phyloP scores from a whole-genome alignment of 1,140 invertebrate genomes.

The Eriocheir sinensis region DNA sequence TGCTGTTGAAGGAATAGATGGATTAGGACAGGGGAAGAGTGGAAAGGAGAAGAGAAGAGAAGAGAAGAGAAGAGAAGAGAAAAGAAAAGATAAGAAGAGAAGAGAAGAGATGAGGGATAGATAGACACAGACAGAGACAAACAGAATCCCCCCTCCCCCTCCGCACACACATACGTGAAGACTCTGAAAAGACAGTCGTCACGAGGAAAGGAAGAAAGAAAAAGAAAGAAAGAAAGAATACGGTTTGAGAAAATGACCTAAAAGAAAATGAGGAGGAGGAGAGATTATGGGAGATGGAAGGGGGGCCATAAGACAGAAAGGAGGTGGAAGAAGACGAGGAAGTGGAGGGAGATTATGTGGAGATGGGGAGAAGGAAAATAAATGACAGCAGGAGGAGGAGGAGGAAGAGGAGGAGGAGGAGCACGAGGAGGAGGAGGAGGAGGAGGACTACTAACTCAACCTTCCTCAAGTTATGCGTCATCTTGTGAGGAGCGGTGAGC shows the following conservation, averaged over 20 bases:
- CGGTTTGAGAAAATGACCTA: no score
- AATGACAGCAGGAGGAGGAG: background rate
- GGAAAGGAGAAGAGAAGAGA: background rate
- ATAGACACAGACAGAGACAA: background rate
- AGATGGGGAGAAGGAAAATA: background rate
- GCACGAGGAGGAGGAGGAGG: constrained; percentile 27
- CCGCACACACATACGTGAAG: no score
- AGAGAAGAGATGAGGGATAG: background rate
- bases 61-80: background rate
- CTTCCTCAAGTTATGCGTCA: constrained; percentile 26
- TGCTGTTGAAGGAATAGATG: background rate
- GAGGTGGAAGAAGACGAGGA: constrained; percentile 19
- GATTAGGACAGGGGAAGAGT: background rate
- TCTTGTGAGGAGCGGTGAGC: background rate
- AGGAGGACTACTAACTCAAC: background rate
- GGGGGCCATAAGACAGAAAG: constrained; percentile 11
- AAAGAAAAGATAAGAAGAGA: background rate
- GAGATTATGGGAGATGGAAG: constrained; percentile 12
- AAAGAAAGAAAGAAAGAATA: background rate
- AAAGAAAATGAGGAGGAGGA: no score
- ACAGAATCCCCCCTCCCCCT: no score
- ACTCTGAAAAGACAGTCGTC: constrained; percentile 10
- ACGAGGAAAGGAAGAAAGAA: background rate
- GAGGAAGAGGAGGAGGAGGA: constrained; percentile 45
- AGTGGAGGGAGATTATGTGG: constrained; percentile 18